A percentile compares a stretch with the other conserved stretches of the same genome.
Conservation (phyloP, 1,140 invertebrate species). For the Dreissena rostriformis region DNA sequence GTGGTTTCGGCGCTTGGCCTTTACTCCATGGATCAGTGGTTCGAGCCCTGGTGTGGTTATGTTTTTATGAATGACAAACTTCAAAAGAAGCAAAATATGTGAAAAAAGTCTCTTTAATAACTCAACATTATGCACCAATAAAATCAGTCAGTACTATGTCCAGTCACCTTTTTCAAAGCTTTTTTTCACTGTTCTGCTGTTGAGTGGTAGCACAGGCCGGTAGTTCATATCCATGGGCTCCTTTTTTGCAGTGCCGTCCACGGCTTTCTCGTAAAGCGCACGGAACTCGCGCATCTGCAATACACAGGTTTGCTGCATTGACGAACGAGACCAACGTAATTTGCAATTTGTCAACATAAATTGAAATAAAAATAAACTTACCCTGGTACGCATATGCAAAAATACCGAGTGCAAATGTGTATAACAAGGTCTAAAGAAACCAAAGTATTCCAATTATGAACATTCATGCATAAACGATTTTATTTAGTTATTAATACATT, state of each 20-base stretch:
- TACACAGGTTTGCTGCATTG: not conserved
- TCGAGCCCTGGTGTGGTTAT: too few species aligned
- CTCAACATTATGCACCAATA: too few species aligned
- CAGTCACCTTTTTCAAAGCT: conserved; percentile 13
- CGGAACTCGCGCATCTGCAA: conserved; percentile 60
- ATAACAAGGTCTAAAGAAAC: not conserved
- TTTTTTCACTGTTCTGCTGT: conserved; percentile 37
- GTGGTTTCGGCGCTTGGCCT: too few species aligned
- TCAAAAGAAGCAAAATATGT: too few species aligned
- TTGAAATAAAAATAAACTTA: not conserved
- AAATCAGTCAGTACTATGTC: not conserved
- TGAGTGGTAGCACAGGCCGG: conserved; percentile 43
- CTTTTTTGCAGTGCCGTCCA: not conserved
- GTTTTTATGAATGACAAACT: too few species aligned
- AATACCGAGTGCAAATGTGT: not conserved
- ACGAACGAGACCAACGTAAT: not conserved
- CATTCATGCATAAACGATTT: not conserved
- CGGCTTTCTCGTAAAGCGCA: conserved; percentile 2
- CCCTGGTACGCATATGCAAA: not conserved
- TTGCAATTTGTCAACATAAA: not conserved
- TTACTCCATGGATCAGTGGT: too few species aligned
- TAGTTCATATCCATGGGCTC: conserved; percentile 48
- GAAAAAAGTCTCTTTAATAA: too few species aligned
- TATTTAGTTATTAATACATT: not conserved
- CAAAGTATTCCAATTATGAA: not conserved